These are phyloP conservation scores for Hexactinellida sp. DNA, from an alignment of 37 sponge, comb jelly and placozoan species.

Conservation along the genomic window DNA sequence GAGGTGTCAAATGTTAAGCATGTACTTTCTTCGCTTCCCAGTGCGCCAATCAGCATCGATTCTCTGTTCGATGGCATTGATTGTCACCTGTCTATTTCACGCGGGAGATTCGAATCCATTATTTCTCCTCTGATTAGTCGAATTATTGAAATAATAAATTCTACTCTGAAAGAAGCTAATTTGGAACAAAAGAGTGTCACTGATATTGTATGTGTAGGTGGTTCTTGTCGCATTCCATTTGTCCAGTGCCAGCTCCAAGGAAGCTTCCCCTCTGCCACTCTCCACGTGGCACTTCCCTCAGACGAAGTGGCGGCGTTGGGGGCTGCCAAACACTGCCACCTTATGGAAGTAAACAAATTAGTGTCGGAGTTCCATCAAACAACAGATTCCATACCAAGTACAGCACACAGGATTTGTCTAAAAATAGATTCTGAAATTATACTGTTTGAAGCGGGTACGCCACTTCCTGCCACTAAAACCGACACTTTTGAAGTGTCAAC, in stretches of 20 bases:
- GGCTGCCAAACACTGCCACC: neutral
- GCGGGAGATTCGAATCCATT: neutral
- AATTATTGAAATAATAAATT: neutral
- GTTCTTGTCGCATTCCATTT: slow-evolving; percentile 10
- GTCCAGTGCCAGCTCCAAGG: neutral
- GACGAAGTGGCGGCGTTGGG: neutral
- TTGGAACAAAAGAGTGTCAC: neutral
- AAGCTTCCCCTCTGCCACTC: neutral
- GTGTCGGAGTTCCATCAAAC: neutral
- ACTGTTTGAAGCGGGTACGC: neutral
- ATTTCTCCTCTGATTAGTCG: neutral
- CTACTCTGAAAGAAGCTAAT: neutral
- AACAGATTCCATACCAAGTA: neutral
- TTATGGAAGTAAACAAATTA: neutral
- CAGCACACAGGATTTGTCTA: neutral
- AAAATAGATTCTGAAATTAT: neutral
- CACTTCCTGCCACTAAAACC: slow-evolving; percentile 4
- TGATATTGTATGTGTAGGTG: neutral
- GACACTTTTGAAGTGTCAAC: neutral
- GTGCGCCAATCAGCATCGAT: neutral
- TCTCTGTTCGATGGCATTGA: neutral
- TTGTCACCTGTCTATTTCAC: neutral
- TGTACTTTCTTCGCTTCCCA: neutral
- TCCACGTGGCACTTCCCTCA: neutral
- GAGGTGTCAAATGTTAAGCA: slow-evolving; percentile 15